Evolutionary conservation across 2,797 vertebrate species (phyloP).

Genomic region (Gymnodraco acuticeps): DNA sequence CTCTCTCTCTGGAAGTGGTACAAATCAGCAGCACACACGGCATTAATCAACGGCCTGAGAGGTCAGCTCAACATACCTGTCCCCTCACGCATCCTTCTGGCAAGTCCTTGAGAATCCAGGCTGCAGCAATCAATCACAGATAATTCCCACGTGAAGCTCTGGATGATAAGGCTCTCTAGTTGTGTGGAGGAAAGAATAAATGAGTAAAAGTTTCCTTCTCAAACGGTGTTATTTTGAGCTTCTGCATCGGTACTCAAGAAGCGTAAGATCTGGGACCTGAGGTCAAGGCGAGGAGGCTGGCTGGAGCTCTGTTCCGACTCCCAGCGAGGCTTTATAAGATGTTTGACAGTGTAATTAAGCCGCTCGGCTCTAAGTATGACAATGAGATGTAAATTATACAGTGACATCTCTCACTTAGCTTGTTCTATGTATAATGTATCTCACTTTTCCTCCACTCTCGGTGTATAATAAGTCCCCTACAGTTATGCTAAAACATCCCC

Average conservation of each 20-base stretch:
- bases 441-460: constrained; percentile 15
- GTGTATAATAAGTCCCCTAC: constrained; percentile 23
- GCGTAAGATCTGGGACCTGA: constrained; percentile 28
- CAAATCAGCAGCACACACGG: constrained; percentile 72
- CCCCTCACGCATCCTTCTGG: constrained; percentile 63
- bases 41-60: constrained; percentile 79
- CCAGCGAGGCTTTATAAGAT: constrained; percentile 51
- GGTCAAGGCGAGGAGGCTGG: constrained; percentile 57
- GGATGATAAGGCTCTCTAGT: constrained; percentile 71
- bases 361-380: constrained; percentile 55
- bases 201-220: constrained; percentile 57
- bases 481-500: constrained; percentile 15
- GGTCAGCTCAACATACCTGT: constrained; percentile 75
- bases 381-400: constrained; percentile 75
- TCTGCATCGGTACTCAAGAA: constrained; percentile 37
- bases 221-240: constrained; percentile 57
- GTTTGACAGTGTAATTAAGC: constrained; percentile 72
- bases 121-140: constrained; percentile 78
- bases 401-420: constrained; percentile 63
- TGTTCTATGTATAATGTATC: constrained; percentile 69
- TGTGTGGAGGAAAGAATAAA: constrained; percentile 46
- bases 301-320: constrained; percentile 56
- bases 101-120: constrained; percentile 79
- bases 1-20: constrained; percentile 55
- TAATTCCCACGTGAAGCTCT: constrained; percentile 62